Evolutionary conservation across 2,113 vertebrate species (phyloP), one percentile per base, ranked within the genome.

Genomic region (Leptocoma aspasia): DNA sequence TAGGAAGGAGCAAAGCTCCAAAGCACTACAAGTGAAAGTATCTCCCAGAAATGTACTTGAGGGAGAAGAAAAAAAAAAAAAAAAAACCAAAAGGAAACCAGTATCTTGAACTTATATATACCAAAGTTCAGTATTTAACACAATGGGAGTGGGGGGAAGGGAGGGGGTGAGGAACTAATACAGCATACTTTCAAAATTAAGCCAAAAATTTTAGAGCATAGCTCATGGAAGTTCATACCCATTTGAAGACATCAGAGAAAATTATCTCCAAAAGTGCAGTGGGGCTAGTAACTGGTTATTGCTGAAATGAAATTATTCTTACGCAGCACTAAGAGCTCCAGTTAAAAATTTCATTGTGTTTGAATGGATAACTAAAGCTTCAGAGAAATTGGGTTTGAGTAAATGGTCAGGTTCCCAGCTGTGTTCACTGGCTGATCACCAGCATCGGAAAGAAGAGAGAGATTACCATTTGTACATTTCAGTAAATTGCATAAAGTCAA

Each of bases 101-200:
- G 30, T 93, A 95, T 96, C 95, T 65, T 89, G 94, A 93, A 79
- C 45, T 87, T 86, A 86, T 88, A 92, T 83, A 80, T 92, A 91
- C 23, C 69, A 64, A 92, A 92, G 89, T 89, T 96, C 94, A 92
- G 86, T 95, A 92, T 96, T 94, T 96, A 97, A 94, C 70, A 63
- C 75, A 76, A 85, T 80, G 42, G 31, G 22, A 68, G 27, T 19
- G 27, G 19, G 15, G 20, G 22, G 12, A 65, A 31, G 53, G 37
- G n/a, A 18, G 27, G 21, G 18, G 37, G 45, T 0, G 4, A 26
- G 10, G 22, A 47, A 28, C 9, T 68, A 89, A 92, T 92, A 30
- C 70, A 94, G 92, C 45, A 64, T 65, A 77, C 50, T 81, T 88
- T n/a, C 11, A 65, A 93, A 84, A 57, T 86, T 81, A 96, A 95